Base-by-base conservation (phyloP, 2,797 vertebrate species). In the Catharus ustulatus region DNA sequence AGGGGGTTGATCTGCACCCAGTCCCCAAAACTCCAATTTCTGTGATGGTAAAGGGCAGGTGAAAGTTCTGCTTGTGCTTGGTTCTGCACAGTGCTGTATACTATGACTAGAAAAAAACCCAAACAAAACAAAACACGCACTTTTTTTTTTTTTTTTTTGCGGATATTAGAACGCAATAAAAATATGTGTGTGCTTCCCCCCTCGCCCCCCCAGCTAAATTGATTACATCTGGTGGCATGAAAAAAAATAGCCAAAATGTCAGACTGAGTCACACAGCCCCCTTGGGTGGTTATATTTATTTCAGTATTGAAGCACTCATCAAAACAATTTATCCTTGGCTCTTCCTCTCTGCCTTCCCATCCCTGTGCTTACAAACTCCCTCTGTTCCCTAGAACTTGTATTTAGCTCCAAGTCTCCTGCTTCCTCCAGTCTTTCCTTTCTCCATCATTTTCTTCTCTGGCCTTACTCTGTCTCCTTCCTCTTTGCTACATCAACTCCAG, bases 261-360 rank as follows among this genome's bases (percentile, higher is more conserved):
- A 96, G 74, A 90, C 96, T 97, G 95, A 96, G 93, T 96, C 96
- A 96, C 87, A 95, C 83, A 95, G 94, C 93, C 96, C 96, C 93
- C 95, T 94, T 96, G 93, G 94, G 95, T 96, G 91, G 80, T 96
- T 96, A 91, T 94, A 97, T 94, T 96, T 96, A 96, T 96, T 96
- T 95, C 95, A 96, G 92, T 66, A 58, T 73, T 97, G 93, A 92
- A 96, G 90, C 76, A 92, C 86, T 95, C 94, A 95, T 93, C 94
- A 92, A 87, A 96, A 94, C 90, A 96, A 94, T 96, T 96, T 95
- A 94, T 95, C 92, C 90, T 94, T 96, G 95, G 91, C 93, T 95
- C 90, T 87, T 77, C 46, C 32, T 91, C 88, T 92, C 90, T 82
- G 78, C 62, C 84, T 96, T 92, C 87, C 89, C 77, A 82, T 94